phyloP scores from a whole-genome alignment of 2,797 vertebrate species.

The Kryptopterus vitreolus region DNA sequence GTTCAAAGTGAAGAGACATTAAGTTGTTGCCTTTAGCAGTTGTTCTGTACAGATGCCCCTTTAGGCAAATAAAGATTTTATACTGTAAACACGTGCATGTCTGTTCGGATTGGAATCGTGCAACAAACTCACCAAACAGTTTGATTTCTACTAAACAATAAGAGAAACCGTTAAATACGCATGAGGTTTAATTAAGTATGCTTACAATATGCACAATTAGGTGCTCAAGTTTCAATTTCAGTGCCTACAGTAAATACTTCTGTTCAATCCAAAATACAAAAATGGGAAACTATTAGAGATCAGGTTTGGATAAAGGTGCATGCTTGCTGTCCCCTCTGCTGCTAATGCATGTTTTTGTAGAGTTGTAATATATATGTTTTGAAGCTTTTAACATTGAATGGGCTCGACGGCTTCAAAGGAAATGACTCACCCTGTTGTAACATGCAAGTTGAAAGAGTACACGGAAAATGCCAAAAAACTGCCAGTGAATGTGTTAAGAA shows the following conservation, averaged over 20 bases:
- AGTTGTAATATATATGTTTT: slow-evolving; percentile 35
- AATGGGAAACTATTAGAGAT: neutral
- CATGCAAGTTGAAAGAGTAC: slow-evolving; percentile 13
- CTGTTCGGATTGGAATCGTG: neutral
- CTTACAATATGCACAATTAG: neutral
- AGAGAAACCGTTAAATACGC: neutral
- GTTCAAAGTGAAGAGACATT: neutral
- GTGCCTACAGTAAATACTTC: neutral
- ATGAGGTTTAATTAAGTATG: neutral
- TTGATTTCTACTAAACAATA: neutral
- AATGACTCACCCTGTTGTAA: slow-evolving; percentile 35
- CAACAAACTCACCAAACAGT: neutral
- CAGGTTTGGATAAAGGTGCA: neutral
- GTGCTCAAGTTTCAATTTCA: neutral
- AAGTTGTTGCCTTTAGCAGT: slow-evolving; percentile 48
- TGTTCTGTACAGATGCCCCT: slow-evolving; percentile 30
- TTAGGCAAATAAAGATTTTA: slow-evolving; percentile 35
- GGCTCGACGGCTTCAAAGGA: slow-evolving; percentile 22
- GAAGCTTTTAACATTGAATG: slow-evolving; percentile 32
- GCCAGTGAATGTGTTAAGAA: neutral
- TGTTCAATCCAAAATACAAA: neutral
- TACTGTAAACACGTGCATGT: slow-evolving; percentile 3
- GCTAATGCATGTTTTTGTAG: slow-evolving; percentile 22
- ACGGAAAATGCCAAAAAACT: slow-evolving; percentile 7
- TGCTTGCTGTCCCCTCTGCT: neutral